These are phyloP conservation scores for Cyaniris semiargus DNA, from an alignment of 2,888 invertebrate genomes.

Conservation along the genomic window DNA sequence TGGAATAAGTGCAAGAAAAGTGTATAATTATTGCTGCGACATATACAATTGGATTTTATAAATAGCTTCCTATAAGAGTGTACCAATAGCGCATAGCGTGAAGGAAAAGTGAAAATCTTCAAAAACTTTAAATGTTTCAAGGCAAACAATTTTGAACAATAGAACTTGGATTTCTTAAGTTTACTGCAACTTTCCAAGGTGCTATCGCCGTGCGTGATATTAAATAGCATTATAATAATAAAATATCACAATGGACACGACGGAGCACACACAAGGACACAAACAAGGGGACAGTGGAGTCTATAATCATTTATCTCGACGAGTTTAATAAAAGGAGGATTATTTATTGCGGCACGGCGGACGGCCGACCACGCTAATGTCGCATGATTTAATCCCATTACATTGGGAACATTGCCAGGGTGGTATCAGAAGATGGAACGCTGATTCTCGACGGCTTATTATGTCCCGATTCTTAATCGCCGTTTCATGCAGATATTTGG, in stretches of 20 bases:
- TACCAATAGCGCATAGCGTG: neutral
- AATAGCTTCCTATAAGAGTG: too few species aligned
- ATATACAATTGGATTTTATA: too few species aligned
- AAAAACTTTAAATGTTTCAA: neutral
- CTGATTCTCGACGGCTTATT: conserved; percentile 25
- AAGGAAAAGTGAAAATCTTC: neutral
- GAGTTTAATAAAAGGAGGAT: conserved; percentile 80
- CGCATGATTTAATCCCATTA: conserved; percentile 79
- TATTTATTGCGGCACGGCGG: conserved; percentile 71
- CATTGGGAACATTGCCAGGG: conserved; percentile 70
- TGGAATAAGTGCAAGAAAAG: too few species aligned
- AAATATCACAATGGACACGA: conserved; percentile 42
- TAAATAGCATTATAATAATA: conserved; percentile 33
- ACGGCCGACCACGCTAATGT: conserved; percentile 59
- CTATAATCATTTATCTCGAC: conserved; percentile 79
- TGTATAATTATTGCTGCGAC: too few species aligned
- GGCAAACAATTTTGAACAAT: neutral
- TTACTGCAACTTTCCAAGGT: neutral
- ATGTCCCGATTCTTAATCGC: conserved; percentile 18
- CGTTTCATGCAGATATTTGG: neutral
- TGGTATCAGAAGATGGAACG: conserved; percentile 43
- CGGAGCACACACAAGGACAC: conserved; percentile 46
- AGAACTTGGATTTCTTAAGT: neutral
- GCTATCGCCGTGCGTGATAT: conserved; percentile 17
- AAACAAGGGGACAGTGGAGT: conserved; percentile 67